Conservation (phyloP, 2,797 vertebrate genomes). For the Phylloscopus collybita region DNA sequence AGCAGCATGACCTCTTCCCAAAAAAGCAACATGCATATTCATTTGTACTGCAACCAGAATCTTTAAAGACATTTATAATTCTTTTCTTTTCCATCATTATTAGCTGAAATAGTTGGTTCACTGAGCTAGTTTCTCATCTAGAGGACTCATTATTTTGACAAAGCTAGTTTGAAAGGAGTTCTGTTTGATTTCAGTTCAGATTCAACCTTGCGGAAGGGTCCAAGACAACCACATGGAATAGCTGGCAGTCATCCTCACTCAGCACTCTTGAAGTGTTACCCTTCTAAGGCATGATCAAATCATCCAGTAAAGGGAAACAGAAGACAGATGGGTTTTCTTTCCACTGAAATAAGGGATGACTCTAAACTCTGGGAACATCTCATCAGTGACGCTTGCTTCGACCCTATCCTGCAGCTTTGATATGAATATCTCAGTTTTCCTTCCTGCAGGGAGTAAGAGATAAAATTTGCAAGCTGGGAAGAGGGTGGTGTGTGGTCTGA, state of each 20-base stretch:
- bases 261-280: not conserved
- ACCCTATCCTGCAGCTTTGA: not conserved
- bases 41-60: not conserved
- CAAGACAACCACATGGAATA: not conserved
- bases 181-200: not conserved
- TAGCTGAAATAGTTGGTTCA: not conserved
- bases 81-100: not conserved
- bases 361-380: not conserved
- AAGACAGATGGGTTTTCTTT: not conserved
- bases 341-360: not conserved
- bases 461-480: not conserved
- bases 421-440: not conserved
- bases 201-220: not conserved
- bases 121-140: not conserved
- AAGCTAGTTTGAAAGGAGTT: not conserved
- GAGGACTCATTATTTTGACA: not conserved
- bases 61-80: not conserved
- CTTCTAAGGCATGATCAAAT: not conserved
- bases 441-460: constrained; percentile 20
- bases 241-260: not conserved
- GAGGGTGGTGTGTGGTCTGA: constrained; percentile 1
- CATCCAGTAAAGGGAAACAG: not conserved
- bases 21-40: not conserved
- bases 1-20: not conserved
- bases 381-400: not conserved